phyloP scores from a whole-genome alignment of 2,113 vertebrate genomes.

The Actenoides lindsayi region DNA sequence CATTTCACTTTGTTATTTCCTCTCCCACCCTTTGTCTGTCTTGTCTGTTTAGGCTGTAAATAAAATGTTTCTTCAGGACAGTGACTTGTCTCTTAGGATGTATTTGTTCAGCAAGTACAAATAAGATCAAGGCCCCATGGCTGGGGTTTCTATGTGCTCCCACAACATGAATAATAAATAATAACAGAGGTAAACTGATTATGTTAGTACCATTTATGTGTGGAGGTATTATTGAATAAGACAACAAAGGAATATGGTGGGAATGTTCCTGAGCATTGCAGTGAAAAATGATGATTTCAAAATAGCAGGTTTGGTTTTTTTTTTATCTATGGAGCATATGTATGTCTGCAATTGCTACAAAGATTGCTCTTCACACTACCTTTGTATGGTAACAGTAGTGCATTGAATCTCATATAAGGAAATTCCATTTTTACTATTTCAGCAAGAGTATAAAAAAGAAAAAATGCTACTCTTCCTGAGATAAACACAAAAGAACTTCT shows the following conservation, averaged over 20 bases:
- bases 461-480: not conserved
- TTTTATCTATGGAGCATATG: not conserved
- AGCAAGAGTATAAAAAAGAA: not conserved
- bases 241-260: not conserved
- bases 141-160: not conserved
- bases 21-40: not conserved
- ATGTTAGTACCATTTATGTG: constrained; percentile 11
- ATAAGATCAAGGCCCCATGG: constrained; percentile 51
- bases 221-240: not conserved
- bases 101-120: constrained; percentile 54
- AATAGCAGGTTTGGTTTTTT: not conserved
- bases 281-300: not conserved
- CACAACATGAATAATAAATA: constrained; percentile 62
- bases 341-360: not conserved
- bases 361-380: not conserved
- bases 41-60: constrained; percentile 19
- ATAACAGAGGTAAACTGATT: constrained; percentile 38
- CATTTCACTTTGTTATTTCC: not conserved
- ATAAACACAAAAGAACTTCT: constrained; percentile 2
- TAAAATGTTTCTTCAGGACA: constrained; percentile 32
- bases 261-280: not conserved
- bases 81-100: constrained; percentile 27
- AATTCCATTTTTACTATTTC: not conserved
- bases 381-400: not conserved
- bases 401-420: constrained; percentile 11